Percentiles rank a stretch among this genome's conserved stretches.
Conservation (phyloP, 2,113 vertebrate genomes). For the Rhinoptilus africanus region DNA sequence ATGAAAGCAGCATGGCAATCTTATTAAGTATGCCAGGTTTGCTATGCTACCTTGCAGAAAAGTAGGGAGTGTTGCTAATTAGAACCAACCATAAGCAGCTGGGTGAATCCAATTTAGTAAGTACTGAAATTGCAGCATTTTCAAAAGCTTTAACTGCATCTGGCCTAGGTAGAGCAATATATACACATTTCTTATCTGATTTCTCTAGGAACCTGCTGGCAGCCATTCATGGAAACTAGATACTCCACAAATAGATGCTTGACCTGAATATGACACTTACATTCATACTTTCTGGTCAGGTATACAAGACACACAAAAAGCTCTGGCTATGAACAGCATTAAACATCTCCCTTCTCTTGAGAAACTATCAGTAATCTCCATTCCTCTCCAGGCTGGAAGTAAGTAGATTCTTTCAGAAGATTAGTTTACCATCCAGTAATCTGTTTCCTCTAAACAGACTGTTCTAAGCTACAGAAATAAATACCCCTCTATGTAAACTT, state of each 20-base stretch:
- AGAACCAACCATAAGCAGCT: neutral
- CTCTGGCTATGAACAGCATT: neutral
- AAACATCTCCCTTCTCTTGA: neutral
- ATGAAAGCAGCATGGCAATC: neutral
- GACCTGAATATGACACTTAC: neutral
- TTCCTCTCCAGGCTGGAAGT: neutral
- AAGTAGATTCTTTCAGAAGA: neutral
- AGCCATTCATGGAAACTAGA: neutral
- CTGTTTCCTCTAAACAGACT: neutral
- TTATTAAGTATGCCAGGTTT: neutral
- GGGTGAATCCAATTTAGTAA: neutral
- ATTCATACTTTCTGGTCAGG: neutral
- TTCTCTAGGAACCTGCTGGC: neutral
- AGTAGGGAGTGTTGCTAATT: neutral
- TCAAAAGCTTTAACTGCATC: neutral
- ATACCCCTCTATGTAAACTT: neutral
- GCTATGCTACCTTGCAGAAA: neutral
- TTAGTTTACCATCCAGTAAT: neutral
- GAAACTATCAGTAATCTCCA: neutral
- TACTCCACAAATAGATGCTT: fast-evolving
- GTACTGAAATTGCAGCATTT: neutral
- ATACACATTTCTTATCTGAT: neutral
- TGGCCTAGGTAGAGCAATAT: neutral
- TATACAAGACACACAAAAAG: neutral
- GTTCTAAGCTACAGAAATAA: neutral